Evolutionary conservation across 1,140 invertebrate genomes (phyloP).

Genomic region (Tetragnatha versicolor): DNA sequence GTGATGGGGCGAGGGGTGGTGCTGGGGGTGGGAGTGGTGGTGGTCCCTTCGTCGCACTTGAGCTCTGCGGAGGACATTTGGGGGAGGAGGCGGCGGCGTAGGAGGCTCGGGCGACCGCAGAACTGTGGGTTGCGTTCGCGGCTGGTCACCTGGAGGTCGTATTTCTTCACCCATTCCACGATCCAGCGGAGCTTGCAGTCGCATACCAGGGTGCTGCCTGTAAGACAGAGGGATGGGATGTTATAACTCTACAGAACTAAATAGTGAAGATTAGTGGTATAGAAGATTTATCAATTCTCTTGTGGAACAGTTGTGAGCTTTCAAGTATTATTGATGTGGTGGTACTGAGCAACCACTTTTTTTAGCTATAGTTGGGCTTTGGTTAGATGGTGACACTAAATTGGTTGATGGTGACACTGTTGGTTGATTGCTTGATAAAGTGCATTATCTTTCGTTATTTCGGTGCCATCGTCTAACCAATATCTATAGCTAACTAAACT

Average conservation of each 20-base stretch:
- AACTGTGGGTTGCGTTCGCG: slow-evolving; percentile 91
- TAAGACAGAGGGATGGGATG: neutral
- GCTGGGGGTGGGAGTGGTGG: neutral
- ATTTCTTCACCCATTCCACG: slow-evolving; percentile 84
- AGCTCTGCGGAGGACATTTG: slow-evolving; percentile 76
- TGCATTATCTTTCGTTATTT: too few species aligned
- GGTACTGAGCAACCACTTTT: too few species aligned
- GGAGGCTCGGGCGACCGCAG: slow-evolving; percentile 80
- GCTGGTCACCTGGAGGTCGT: slow-evolving; percentile 85
- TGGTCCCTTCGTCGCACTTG: slow-evolving; percentile 49
- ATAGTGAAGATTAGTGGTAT: too few species aligned
- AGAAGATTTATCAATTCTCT: too few species aligned
- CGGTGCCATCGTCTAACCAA: too few species aligned
- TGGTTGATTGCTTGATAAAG: too few species aligned
- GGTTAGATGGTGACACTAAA: too few species aligned
- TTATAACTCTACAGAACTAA: neutral
- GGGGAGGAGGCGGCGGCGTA: slow-evolving; percentile 83
- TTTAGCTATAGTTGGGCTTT: too few species aligned
- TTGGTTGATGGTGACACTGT: too few species aligned
- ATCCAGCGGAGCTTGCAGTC: slow-evolving; percentile 90
- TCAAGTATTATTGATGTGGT: too few species aligned
- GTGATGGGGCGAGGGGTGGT: neutral
- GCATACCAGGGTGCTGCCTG: slow-evolving; percentile 72
- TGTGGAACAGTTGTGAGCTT: too few species aligned
- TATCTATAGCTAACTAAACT: too few species aligned